Evolutionary conservation across 2,888 invertebrate genomes (phyloP).

Genomic region (Philereme vetulata): DNA sequence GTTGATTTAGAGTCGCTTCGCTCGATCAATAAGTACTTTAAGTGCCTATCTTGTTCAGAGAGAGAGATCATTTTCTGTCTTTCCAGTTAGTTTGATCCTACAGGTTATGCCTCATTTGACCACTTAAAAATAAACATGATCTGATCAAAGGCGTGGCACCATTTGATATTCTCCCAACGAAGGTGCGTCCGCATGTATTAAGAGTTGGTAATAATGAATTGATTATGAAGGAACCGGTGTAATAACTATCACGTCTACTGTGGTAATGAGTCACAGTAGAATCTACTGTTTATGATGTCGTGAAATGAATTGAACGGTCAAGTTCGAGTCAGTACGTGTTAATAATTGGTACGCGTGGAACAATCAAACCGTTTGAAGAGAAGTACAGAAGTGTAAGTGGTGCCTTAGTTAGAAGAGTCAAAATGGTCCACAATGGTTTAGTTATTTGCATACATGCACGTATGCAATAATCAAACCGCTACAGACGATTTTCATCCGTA

Average conservation of each 20-base stretch:
- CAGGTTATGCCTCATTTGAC: not conserved
- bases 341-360: constrained; percentile 22
- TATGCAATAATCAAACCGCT: too few species aligned
- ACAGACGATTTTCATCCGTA: too few species aligned
- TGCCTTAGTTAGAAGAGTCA: too few species aligned
- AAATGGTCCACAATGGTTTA: too few species aligned
- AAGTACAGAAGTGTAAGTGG: not conserved
- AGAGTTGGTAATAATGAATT: constrained; percentile 11
- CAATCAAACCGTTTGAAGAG: not conserved
- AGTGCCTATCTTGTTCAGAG: too few species aligned
- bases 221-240: constrained; percentile 21
- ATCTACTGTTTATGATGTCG: constrained; percentile 2
- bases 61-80: too few species aligned
- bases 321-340: constrained; percentile 22
- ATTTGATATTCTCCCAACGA: constrained; percentile 26
- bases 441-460: too few species aligned
- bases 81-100: not conserved
- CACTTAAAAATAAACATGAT: constrained; percentile 31
- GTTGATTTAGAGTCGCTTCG: too few species aligned
- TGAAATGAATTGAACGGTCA: constrained; percentile 10
- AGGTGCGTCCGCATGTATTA: constrained; percentile 20
- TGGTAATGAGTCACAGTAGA: constrained; percentile 15
- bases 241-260: constrained; percentile 7
- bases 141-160: constrained; percentile 20
- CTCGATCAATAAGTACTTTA: too few species aligned